Evolutionary conservation across 1,140 invertebrate genomes (phyloP).

Genomic region (Brachionus manjavacas): DNA sequence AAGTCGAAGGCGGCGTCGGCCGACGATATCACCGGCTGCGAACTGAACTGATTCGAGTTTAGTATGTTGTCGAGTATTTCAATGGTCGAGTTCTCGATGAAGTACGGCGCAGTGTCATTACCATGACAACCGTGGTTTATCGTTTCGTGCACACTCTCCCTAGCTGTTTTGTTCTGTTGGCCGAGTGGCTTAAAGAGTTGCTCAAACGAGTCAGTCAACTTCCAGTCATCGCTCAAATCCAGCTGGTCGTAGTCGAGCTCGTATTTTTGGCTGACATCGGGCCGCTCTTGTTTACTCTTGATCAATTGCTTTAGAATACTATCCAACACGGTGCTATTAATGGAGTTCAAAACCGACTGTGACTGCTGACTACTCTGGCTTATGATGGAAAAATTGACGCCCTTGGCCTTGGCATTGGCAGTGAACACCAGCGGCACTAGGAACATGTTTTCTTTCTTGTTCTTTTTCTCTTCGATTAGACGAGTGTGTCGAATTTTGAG

Average conservation of each 20-base stretch:
- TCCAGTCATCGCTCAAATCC: slow-evolving; percentile 15
- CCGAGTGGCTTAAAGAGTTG: background rate
- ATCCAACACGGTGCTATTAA: background rate
- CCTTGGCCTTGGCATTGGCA: background rate
- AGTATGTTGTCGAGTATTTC: slow-evolving; percentile 13
- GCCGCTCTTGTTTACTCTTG: background rate
- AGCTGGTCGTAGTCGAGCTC: background rate
- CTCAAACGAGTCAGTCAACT: background rate
- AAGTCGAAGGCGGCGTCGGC: background rate
- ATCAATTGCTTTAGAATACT: background rate
- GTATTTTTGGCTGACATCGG: background rate
- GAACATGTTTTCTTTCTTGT: background rate
- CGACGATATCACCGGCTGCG: background rate
- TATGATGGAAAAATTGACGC: background rate
- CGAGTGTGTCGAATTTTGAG: background rate
- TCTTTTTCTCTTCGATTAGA: background rate
- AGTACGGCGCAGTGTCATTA: background rate
- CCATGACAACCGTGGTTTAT: background rate
- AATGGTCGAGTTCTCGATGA: background rate
- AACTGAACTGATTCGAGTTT: background rate
- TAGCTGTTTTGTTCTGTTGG: background rate
- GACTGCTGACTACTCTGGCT: slow-evolving; percentile 13
- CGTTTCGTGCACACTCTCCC: no score
- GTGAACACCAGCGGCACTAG: slow-evolving; percentile 2
- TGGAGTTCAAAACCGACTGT: background rate